Percentiles rank a stretch among this genome's conserved stretches.
phyloP scores from a whole-genome alignment of 2,888 invertebrate genomes.

The Habrosyne pyritoides region DNA sequence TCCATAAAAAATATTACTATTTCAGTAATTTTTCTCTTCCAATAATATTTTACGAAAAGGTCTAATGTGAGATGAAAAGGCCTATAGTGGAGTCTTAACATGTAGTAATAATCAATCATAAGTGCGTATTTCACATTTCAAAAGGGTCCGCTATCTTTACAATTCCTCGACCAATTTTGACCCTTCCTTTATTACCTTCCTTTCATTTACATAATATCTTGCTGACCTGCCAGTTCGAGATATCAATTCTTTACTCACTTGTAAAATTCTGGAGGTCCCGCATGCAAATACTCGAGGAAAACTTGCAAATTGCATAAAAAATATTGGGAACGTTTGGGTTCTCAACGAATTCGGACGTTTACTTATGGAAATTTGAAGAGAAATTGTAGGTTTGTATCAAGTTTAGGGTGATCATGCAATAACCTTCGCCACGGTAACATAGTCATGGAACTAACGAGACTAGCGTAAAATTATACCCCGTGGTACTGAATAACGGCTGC shows the following conservation, averaged over 20 bases:
- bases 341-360: not conserved
- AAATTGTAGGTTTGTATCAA: not conserved
- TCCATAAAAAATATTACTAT: too few species aligned
- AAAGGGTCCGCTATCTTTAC: not conserved
- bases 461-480: constrained; percentile 40
- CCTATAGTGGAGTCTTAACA: not conserved
- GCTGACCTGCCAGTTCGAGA: not conserved
- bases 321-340: not conserved
- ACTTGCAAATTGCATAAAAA: not conserved
- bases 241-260: not conserved
- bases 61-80: not conserved
- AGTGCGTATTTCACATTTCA: not conserved
- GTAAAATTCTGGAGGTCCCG: not conserved
- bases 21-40: too few species aligned
- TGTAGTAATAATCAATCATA: not conserved
- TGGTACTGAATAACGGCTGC: constrained; percentile 37
- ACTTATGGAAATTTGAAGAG: not conserved
- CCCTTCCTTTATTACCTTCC: not conserved
- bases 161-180: not conserved
- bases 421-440: constrained; percentile 9
- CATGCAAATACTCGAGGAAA: not conserved
- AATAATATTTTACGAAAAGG: too few species aligned
- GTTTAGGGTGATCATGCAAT: constrained; percentile 12
- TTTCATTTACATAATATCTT: constrained; percentile 5
- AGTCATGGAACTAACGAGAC: constrained; percentile 19